Percentiles rank a stretch among this genome's conserved stretches.
Evolutionary conservation across 2,113 vertebrate genomes (phyloP).

Genomic region (Malurus cyaneus): DNA sequence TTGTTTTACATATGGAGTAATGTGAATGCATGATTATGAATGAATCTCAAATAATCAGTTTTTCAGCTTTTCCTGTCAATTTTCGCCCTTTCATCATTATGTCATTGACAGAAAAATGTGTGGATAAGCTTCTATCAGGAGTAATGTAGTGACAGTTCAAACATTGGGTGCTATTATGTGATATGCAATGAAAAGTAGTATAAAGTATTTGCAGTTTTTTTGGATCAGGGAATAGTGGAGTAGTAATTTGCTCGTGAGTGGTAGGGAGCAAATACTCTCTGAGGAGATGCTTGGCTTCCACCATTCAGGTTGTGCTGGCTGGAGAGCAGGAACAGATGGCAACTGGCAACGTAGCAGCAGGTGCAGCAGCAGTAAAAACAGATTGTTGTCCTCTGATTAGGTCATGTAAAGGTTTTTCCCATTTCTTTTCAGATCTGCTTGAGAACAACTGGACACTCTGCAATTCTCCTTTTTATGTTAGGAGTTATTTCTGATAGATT

Average conservation of each 20-base stretch:
- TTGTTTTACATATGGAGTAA: not conserved
- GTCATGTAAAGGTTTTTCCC: slow-evolving; percentile 15
- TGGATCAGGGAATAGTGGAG: not conserved
- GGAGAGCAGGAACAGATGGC: slow-evolving; percentile 50
- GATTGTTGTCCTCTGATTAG: slow-evolving; percentile 41
- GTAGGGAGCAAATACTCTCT: not conserved
- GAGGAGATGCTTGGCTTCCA: slow-evolving; percentile 11
- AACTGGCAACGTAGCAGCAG: slow-evolving; percentile 40
- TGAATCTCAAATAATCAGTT: not conserved
- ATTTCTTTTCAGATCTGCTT: not conserved
- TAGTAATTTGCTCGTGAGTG: not conserved
- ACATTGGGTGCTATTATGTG: not conserved
- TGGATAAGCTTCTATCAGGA: not conserved
- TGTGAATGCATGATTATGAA: not conserved
- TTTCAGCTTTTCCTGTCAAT: not conserved
- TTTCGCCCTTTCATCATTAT: not conserved
- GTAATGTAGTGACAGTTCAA: not conserved
- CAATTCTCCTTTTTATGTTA: not conserved
- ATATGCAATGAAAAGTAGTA: not conserved
- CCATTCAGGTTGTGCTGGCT: slow-evolving; percentile 36
- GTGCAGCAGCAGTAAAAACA: slow-evolving; percentile 46
- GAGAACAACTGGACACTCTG: not conserved
- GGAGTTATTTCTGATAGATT: not conserved
- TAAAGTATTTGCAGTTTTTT: not conserved
- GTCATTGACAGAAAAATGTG: not conserved